Base-by-base conservation (phyloP, 1,140 invertebrate genomes). In the Cyphomyrmex costatus region DNA sequence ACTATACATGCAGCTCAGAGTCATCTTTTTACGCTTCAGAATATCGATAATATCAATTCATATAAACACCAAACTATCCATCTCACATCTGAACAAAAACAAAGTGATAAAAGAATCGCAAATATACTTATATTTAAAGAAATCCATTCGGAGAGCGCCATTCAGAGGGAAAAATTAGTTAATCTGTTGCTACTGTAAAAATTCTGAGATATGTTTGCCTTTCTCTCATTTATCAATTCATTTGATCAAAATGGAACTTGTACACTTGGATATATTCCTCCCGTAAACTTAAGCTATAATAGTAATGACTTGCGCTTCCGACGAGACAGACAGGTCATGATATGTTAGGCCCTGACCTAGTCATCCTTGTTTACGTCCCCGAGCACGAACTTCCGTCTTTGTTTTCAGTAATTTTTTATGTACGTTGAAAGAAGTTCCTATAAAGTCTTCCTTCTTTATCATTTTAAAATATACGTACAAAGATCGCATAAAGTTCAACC, bases 351-450 rank as follows among this genome's bases (percentile, higher is more conserved):
- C 61, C 30, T 65, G 61, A 65, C 30, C 30, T 36, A 65, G 30
- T 36, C 19, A 65, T 65, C 61, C 61, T 30, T 65, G 30, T 65
- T 65, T 65, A 65, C 61, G 61, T 65, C 8, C 2, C 7, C 30
- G 24, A 61, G 7, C 30, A 65, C 30, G 6, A 10, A 65, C 30
- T 33, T 65, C 61, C 61, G 60, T 63, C 6, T 16, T 33, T 65
- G 30, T 65, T 65, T 8, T 4, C 46, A 8, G 7, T 65, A 33
- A 33, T n/a, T n/a, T 3, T 19, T 65, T 65, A 0, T 14, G 2
- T 61, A 7, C 60, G 27, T 16, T 61, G 19, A 30, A 61, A 27
- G 21, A 14, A 0, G 2, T 27, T 60, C 10, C 7, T 10, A 30
- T 14, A 60, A 56, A 56, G 21, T 60, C 12, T 63, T 63, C 0